Base-by-base conservation (phyloP, 1,140 invertebrate genomes). In the Penaeus indicus region DNA sequence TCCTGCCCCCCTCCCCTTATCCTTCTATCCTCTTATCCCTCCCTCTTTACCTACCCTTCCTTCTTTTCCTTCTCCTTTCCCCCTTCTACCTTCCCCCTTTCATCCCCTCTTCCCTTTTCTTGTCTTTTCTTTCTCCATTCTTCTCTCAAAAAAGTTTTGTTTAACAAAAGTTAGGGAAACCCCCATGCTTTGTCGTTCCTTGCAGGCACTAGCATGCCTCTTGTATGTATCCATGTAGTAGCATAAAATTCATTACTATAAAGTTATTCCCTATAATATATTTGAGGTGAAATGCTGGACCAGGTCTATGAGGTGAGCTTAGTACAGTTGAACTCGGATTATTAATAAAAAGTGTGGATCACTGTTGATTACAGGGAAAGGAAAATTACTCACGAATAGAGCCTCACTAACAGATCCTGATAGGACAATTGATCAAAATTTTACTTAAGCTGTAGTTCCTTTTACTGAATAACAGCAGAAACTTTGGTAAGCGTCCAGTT, bases 141-240 rank as follows among this genome's bases (percentile, higher is more conserved):
- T 27, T 78, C 80, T 86, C 77, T 85, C 10, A 67, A 54, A 54
- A 54, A 54, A 11, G 38, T 67, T 86, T 63, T 86, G 77, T 86
- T 80, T 63, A 86, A 16, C 78, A 64, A 60, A 80, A 79, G 77
- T 81, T 80, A 80, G 85, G 77, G 67, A 79, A 27, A 32, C 62
- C 79, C 81, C 69, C 72, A 88, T 84, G 69, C 86, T 88, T 54
- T 84, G 79, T 88, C 77, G 86, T 83, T 88, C 86, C 86, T 88
- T 88, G 81, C 86, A 83, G 86, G 86, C 86, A 88, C 78, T 82
- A 77, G 69, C 78, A 75, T 88, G 86, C 61, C 86, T 88, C 80
- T 75, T 88, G 81, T 88, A 88, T 88, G 86, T 88, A 88, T 88
- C 86, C 86, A 82, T 88, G 86, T 88, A 88, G 81, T 88, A 88